Percentiles rank a stretch among this genome's conserved stretches.
Conservation (phyloP, 2,888 invertebrate species). For the Beris morrisii region DNA sequence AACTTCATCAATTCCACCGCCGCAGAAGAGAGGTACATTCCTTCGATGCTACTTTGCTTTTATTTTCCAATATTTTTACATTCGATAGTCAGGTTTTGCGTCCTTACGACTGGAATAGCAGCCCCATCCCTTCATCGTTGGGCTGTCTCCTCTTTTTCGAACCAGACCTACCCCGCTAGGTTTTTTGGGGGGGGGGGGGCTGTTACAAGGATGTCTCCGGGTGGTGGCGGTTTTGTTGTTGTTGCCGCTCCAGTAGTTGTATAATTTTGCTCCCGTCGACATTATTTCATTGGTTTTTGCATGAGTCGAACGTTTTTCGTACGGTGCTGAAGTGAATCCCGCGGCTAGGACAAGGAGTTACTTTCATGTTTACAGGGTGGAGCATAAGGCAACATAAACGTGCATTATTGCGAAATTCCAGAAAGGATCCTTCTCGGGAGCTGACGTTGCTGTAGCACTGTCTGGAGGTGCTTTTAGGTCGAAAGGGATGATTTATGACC, state of each 20-base stretch:
- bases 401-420: slow-evolving; percentile 24
- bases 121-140: no score
- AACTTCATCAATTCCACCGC: slow-evolving; percentile 54
- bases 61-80: slow-evolving; percentile 5
- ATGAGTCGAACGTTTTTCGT: slow-evolving; percentile 8
- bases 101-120: no score
- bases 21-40: slow-evolving; percentile 54
- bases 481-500: slow-evolving; percentile 25
- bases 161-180: no score
- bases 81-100: no score
- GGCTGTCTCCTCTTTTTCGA: no score
- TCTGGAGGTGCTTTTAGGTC: slow-evolving; percentile 22
- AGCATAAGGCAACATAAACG: slow-evolving; percentile 11
- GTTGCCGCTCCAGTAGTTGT: background rate
- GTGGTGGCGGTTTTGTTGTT: no score
- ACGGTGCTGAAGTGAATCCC: background rate
- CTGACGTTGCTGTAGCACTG: background rate
- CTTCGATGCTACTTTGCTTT: slow-evolving; percentile 6
- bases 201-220: no score
- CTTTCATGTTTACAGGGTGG: slow-evolving; percentile 15
- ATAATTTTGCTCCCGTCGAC: slow-evolving; percentile 22
- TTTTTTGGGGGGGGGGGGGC: no score
- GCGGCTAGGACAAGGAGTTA: slow-evolving; percentile 17
- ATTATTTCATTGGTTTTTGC: slow-evolving; percentile 6
- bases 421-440: background rate